These are phyloP conservation scores for Cantharis flavilabris DNA, from an alignment of 2,888 invertebrate genomes.

Conservation along the genomic window DNA sequence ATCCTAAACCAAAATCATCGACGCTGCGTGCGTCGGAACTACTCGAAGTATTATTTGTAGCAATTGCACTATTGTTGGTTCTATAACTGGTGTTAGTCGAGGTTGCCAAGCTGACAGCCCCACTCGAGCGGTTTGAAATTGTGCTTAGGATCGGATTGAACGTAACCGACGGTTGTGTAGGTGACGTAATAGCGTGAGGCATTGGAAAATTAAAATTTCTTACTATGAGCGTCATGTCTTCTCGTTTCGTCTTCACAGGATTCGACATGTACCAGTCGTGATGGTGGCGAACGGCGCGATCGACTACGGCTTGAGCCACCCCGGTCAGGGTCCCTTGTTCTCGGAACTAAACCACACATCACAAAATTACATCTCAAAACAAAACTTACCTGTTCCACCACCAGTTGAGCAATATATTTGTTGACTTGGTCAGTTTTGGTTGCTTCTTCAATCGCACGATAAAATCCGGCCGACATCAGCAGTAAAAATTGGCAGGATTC, in stretches of 20 bases:
- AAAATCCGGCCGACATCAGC: conserved; percentile 84
- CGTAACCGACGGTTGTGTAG: conserved; percentile 60
- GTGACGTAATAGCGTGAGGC: conserved; percentile 64
- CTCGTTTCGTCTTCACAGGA: conserved; percentile 63
- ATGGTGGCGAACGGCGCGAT: conserved; percentile 82
- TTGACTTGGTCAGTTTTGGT: conserved; percentile 79
- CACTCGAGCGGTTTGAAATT: conserved; percentile 19
- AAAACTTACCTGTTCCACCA: conserved; percentile 70
- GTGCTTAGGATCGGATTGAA: conserved; percentile 65
- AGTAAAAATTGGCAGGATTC: conserved; percentile 81
- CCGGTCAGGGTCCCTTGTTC: conserved; percentile 77
- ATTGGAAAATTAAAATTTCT: conserved; percentile 84
- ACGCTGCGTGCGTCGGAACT: conserved; percentile 42
- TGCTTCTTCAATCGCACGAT: conserved; percentile 81
- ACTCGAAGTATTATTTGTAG: conserved; percentile 49
- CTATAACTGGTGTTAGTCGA: conserved; percentile 42
- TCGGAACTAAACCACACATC: conserved; percentile 62
- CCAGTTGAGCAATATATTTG: conserved; percentile 77
- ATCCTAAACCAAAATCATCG: conserved; percentile 54
- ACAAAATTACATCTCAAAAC: neutral
- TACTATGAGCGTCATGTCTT: conserved; percentile 84
- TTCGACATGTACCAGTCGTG: conserved; percentile 73
- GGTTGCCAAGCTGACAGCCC: conserved; percentile 36
- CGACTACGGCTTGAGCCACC: conserved; percentile 85
- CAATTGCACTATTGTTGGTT: conserved; percentile 51